phyloP scores from a whole-genome alignment of 2,888 invertebrate species.

The Cerastis rubricosa region DNA sequence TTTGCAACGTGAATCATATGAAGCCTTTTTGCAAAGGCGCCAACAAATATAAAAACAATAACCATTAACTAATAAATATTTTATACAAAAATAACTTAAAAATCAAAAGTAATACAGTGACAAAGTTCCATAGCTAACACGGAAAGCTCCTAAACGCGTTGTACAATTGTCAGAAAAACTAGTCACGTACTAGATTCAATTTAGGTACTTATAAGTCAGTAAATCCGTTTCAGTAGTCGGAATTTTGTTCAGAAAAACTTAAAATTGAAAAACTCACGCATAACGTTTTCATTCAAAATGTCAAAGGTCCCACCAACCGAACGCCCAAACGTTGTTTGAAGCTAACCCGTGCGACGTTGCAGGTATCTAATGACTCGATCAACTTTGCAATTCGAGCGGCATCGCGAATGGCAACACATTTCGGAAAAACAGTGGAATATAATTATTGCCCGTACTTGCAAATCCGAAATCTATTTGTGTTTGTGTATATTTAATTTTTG shows the following conservation, averaged over 20 bases:
- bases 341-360: not conserved
- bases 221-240: not conserved
- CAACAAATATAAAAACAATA: too few species aligned
- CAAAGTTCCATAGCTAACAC: too few species aligned
- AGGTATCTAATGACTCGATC: conserved; percentile 24
- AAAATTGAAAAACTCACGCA: not conserved
- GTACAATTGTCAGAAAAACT: not conserved
- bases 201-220: too few species aligned
- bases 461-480: not conserved
- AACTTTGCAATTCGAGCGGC: not conserved
- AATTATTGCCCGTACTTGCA: not conserved
- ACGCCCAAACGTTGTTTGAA: not conserved
- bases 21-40: too few species aligned
- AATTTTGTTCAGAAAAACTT: not conserved
- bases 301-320: not conserved
- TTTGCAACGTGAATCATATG: too few species aligned
- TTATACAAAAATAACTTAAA: too few species aligned
- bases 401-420: not conserved
- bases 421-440: not conserved
- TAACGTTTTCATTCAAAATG: conserved; percentile 3
- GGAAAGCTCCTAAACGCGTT: too few species aligned
- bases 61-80: too few species aligned
- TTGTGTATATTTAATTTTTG: not conserved
- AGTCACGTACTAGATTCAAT: not conserved
- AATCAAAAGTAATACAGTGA: too few species aligned